phyloP scores from a whole-genome alignment of 2,113 vertebrate genomes.

The Talpa occidentalis region DNA sequence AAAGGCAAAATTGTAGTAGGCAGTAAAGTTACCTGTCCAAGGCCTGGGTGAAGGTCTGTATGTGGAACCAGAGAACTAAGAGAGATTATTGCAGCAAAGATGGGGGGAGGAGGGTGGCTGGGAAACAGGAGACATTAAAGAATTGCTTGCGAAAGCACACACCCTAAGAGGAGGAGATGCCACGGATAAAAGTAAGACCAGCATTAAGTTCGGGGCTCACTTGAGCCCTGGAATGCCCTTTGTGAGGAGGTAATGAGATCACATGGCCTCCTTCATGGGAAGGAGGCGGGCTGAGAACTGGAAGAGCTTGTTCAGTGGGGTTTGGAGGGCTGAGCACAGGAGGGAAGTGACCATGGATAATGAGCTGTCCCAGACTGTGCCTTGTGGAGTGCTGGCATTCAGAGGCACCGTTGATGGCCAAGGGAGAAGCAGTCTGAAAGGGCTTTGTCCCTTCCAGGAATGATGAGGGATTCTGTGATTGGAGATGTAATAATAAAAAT shows the following conservation, averaged over 20 bases:
- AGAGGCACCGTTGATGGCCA: neutral
- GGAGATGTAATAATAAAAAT: conserved; percentile 37
- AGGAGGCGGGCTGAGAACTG: conserved; percentile 76
- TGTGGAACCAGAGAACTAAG: conserved; percentile 54
- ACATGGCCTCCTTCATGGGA: conserved; percentile 72
- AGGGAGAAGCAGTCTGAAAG: conserved; percentile 56
- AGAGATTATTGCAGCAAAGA: conserved; percentile 53
- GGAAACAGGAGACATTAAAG: conserved; percentile 58
- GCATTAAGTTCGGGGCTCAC: conserved; percentile 65
- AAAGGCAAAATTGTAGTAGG: conserved; percentile 73
- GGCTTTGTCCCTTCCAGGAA: conserved; percentile 66
- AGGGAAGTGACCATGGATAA: conserved; percentile 76
- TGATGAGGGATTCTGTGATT: conserved; percentile 57
- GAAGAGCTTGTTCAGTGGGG: conserved; percentile 80
- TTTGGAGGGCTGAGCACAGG: conserved; percentile 57
- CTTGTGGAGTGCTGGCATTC: conserved; percentile 39
- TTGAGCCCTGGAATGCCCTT: conserved; percentile 82
- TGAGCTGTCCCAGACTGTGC: conserved; percentile 53
- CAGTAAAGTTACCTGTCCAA: conserved; percentile 76
- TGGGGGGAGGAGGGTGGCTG: conserved; percentile 10
- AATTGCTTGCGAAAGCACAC: conserved; percentile 55
- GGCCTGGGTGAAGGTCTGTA: conserved; percentile 75
- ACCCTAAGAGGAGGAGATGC: conserved; percentile 58
- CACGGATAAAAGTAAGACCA: conserved; percentile 48
- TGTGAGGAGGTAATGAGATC: conserved; percentile 77